Conservation (phyloP, 2,797 vertebrate species). For the Mormyrus proboscirostris region DNA sequence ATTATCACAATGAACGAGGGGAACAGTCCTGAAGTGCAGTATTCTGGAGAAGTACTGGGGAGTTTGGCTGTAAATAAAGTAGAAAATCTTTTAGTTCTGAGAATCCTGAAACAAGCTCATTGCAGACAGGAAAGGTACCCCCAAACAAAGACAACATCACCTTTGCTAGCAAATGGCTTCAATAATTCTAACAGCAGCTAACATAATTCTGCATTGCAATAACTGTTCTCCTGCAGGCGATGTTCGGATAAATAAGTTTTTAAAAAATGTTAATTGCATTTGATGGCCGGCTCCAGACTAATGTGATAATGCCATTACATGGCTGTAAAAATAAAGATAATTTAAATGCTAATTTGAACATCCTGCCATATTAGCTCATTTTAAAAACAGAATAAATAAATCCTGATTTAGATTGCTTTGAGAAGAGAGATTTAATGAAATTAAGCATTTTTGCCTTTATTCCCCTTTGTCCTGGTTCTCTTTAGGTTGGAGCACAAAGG, state of each 20-base stretch:
- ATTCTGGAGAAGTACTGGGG: background rate
- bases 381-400: conserved; percentile 61
- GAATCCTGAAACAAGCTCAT: conserved; percentile 11
- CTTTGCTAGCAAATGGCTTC: conserved; percentile 57
- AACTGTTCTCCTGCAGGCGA: conserved; percentile 65
- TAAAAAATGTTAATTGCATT: conserved; percentile 75
- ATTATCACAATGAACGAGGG: background rate
- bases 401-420: conserved; percentile 59
- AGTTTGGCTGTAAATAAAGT: background rate
- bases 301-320: conserved; percentile 68
- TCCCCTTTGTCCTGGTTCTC: conserved; percentile 30
- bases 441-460: conserved; percentile 37
- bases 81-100: background rate
- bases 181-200: conserved; percentile 70
- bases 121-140: conserved; percentile 10
- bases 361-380: conserved; percentile 61
- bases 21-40: background rate
- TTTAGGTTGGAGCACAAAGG: conserved; percentile 39
- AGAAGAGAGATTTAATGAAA: conserved; percentile 48
- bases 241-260: conserved; percentile 69
- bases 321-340: conserved; percentile 66
- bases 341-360: conserved; percentile 73
- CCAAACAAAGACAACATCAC: conserved; percentile 40
- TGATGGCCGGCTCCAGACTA: conserved; percentile 69
- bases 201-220: conserved; percentile 67